Evolutionary conservation across 2,113 vertebrate species (phyloP).

Genomic region (Corythaixoides concolor): DNA sequence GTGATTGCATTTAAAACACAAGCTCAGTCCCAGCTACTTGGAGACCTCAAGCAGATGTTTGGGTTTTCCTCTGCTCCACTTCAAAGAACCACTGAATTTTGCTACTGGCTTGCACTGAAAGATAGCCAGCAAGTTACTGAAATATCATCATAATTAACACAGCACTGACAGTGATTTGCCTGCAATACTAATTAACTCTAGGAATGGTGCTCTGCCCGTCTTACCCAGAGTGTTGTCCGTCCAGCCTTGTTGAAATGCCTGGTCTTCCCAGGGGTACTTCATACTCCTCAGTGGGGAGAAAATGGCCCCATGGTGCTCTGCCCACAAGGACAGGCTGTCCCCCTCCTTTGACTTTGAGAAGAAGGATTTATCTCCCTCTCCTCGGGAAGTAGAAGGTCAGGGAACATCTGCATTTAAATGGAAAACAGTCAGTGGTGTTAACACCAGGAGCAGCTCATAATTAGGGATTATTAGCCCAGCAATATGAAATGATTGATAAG

Average conservation of each 20-base stretch:
- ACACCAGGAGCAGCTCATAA: slow-evolving; percentile 7
- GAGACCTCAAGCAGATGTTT: neutral
- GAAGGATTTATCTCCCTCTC: neutral
- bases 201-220: neutral
- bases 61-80: neutral
- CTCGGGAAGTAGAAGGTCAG: neutral
- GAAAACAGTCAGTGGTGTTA: neutral
- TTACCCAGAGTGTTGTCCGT: neutral
- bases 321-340: neutral
- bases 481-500: slow-evolving; percentile 26
- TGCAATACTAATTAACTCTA: neutral
- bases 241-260: neutral
- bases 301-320: neutral
- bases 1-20: neutral
- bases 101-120: neutral
- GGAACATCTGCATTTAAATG: slow-evolving; percentile 11
- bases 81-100: neutral
- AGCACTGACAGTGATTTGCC: fast-evolving
- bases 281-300: neutral
- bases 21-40: neutral
- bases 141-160: neutral
- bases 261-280: neutral
- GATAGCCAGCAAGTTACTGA: neutral
- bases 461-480: slow-evolving; percentile 30
- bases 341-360: neutral